Base-by-base conservation (phyloP, 2,888 invertebrate species). In the Allolobophora icterica region DNA sequence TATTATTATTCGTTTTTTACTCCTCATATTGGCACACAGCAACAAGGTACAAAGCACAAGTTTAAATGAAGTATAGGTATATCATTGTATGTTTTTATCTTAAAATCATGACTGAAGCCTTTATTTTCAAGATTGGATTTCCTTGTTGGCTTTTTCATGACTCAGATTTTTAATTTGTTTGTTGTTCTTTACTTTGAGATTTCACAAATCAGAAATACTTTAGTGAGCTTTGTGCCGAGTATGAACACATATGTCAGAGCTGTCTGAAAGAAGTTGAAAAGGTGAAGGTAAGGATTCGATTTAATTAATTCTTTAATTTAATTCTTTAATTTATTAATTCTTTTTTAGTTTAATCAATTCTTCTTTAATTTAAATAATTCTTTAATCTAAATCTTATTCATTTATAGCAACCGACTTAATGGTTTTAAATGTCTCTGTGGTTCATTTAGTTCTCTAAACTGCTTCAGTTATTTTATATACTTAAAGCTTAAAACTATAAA, bases 201-300 rank as follows among this genome's bases (percentile, higher is more conserved):
- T 91, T 92, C 35, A 90, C 94, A n/a, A 94, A 94, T 91, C 94
- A 94, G 93, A 84, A 92, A 30, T 94, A 94, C 91, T 93, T 95
- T 92, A 93, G 93, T 89, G 93, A 94, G 89, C 92, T 95, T 30
- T 94, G 94, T 91, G 93, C 93, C 34, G 94, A 95, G 91, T 95
- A 95, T 93, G 95, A 95, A 92, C 92, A 92, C 90, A 94, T 94
- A 8, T 95, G 95, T 91, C 94, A 94, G 92, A 89, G 90, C 40
- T 95, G 95, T 92, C 92, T 95, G 11, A 94, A 94, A 58, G 94
- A 94, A 91, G 93, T 95, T 34, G 95, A 95, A 45, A 91, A 89
- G 24, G 93, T 94, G 40, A 94, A 94, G 94, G 95, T 95, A 92
- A 87, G 92, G 1, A 38, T 34, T 33, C 30, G 8, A 87, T 87